A percentile compares a stretch with the other conserved stretches of the same genome.
Evolutionary conservation across 2,888 invertebrate genomes (phyloP).

Genomic region (Zelleria hepariella): DNA sequence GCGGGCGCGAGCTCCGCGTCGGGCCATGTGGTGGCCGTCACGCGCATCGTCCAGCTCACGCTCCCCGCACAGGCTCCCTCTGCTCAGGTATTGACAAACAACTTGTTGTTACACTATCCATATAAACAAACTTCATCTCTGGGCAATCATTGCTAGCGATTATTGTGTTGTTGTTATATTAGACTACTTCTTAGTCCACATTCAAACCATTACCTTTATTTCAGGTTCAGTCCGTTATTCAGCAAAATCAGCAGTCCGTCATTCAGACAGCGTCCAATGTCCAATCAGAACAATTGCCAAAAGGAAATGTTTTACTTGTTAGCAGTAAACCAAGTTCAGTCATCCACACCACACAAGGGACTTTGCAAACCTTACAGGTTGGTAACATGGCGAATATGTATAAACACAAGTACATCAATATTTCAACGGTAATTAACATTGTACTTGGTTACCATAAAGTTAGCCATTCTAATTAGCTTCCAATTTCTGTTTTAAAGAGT

Average conservation of each 20-base stretch:
- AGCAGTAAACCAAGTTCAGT: constrained; percentile 93
- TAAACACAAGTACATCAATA: neutral
- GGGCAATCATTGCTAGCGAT: neutral
- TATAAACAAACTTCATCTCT: neutral
- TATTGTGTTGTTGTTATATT: neutral
- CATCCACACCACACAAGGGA: constrained; percentile 92
- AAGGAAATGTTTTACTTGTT: constrained; percentile 91
- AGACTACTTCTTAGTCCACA: neutral
- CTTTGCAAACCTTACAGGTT: constrained; percentile 89
- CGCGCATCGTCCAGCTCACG: constrained; percentile 91
- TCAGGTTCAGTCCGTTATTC: constrained; percentile 95
- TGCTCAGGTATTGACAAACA: constrained; percentile 79
- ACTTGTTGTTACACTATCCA: neutral
- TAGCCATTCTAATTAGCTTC: neutral
- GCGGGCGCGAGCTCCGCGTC: constrained; percentile 40
- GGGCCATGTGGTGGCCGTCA: constrained; percentile 44
- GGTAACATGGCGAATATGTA: neutral
- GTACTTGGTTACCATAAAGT: neutral
- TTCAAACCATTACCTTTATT: constrained; percentile 23
- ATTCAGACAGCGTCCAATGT: constrained; percentile 93
- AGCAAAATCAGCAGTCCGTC: constrained; percentile 95
- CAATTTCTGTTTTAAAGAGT: too few species aligned
- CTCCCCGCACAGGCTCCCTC: constrained; percentile 76
- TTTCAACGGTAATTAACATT: neutral
- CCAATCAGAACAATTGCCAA: constrained; percentile 85